A percentile compares a stretch with the other conserved stretches of the same genome.
Evolutionary conservation across 2,797 vertebrate species (phyloP).

Genomic region (Acanthurus lineatus): DNA sequence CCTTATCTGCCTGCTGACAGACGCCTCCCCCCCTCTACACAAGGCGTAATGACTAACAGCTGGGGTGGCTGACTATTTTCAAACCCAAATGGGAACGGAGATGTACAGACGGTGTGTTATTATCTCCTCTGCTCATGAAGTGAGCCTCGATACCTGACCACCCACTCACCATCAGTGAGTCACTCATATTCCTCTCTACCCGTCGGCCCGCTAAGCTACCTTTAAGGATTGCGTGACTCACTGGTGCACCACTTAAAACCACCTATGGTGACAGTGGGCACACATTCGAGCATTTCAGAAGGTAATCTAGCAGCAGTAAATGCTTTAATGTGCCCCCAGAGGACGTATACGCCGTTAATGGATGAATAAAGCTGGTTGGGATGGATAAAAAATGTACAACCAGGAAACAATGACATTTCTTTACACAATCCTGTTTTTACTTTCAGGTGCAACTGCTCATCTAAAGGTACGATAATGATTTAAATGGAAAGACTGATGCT

Average conservation of each 20-base stretch:
- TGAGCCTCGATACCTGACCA: slow-evolving; percentile 77
- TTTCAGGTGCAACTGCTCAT: neutral
- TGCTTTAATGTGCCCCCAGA: slow-evolving; percentile 4
- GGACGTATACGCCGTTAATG: neutral
- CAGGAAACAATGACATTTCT: neutral
- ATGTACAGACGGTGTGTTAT: slow-evolving; percentile 74
- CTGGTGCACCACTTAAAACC: slow-evolving; percentile 51
- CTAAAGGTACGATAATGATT: neutral
- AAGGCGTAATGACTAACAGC: slow-evolving; percentile 78
- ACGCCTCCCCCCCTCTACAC: slow-evolving; percentile 55
- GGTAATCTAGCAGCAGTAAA: slow-evolving; percentile 14
- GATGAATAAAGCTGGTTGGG: slow-evolving; percentile 16
- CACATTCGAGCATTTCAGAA: slow-evolving; percentile 12
- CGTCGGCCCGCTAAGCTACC: slow-evolving; percentile 28
- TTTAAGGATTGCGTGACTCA: slow-evolving; percentile 63
- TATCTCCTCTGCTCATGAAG: slow-evolving; percentile 72
- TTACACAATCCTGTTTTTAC: neutral
- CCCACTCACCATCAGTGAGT: slow-evolving; percentile 80
- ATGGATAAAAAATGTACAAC: neutral
- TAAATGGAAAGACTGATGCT: neutral
- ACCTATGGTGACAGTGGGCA: slow-evolving; percentile 38
- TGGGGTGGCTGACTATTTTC: slow-evolving; percentile 76
- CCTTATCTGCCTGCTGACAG: slow-evolving; percentile 73
- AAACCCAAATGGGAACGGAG: slow-evolving; percentile 72
- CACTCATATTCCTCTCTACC: slow-evolving; percentile 59